Evolutionary conservation across 2,888 invertebrate species (phyloP), one percentile per base, ranked within the genome.

Genomic region (Hydropsyche betteni): DNA sequence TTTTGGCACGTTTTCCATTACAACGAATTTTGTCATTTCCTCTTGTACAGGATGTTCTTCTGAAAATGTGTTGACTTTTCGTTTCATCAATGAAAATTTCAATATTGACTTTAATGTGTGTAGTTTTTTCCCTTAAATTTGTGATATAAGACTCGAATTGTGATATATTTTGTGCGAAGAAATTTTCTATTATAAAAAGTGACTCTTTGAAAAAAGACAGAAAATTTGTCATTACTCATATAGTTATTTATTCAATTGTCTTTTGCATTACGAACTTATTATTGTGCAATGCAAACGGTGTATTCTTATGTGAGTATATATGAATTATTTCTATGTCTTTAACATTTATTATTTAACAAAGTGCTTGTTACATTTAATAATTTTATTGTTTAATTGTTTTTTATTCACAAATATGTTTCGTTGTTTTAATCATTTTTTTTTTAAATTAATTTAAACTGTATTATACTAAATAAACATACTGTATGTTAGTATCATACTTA

Each of bases 301-400:
- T 61, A 61, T 61, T 61, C 61, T 16, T 61, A 61, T 61, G 61
- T 61, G 61, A 61, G 61, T 61, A 61, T 33, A 61, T 33, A 61
- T 55, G 8, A 44, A 44, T 44, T 44, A 44, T 44, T 44, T 44
- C 6, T 44, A 8, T 6, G 44, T 44, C 6, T 44, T 44, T 44
- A 8, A 44, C 24, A 44, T 44, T 44, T 44, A 44, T 44, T 44
- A 2, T 44, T 44, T 44, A 44, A 44, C 10, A 8, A 8, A 8
- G 44, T 44, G 44, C 44, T 8, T 44, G 44, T 10, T 55, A 14
- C 16, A 14, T 55, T 6, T 16, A 12, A 55, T 10, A 7, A 55
- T 55, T 55, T n/a, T n/a, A 2, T 10, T 55, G 8, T n/a, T 55
- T 14, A 55, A 7, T 55, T 6, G 0, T 55, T 44, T n/a, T 55